phyloP scores from a whole-genome alignment of 2,797 vertebrate species.

The Cyclura pinguis region DNA sequence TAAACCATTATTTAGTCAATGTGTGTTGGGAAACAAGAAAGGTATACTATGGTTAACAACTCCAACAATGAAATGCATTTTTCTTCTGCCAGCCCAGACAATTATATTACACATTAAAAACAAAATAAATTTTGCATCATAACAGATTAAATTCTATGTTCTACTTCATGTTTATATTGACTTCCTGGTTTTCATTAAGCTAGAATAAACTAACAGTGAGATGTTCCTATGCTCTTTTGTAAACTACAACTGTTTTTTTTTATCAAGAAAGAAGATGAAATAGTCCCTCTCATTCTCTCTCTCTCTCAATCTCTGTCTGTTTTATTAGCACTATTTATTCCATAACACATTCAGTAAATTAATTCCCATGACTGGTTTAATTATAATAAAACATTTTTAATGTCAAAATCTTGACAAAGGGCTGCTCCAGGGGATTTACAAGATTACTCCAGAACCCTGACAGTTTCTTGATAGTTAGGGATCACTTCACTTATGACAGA shows the following conservation, averaged over 20 bases:
- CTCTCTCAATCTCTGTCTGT: not conserved
- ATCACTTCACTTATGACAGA: constrained; percentile 36
- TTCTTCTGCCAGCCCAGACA: not conserved
- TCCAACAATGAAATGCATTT: not conserved
- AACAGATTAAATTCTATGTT: not conserved
- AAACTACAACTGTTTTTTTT: not conserved
- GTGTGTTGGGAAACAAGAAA: not conserved
- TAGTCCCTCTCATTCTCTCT: not conserved
- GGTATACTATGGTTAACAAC: not conserved
- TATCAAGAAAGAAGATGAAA: not conserved
- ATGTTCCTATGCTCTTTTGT: not conserved
- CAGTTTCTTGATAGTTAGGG: constrained; percentile 15
- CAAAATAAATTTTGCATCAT: not conserved
- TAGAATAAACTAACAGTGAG: not conserved
- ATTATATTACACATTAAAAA: not conserved
- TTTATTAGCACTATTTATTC: not conserved
- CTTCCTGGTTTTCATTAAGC: not conserved
- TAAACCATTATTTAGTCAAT: not conserved
- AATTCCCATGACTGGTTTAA: constrained; percentile 1
- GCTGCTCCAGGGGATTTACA: not conserved
- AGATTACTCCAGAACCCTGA: constrained; percentile 22
- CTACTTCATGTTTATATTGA: not conserved
- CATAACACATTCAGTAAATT: not conserved
- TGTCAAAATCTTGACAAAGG: constrained; percentile 27
- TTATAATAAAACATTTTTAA: constrained; percentile 20